Conservation (phyloP, 2,888 invertebrate species). For the Peribatodes rhomboidaria region DNA sequence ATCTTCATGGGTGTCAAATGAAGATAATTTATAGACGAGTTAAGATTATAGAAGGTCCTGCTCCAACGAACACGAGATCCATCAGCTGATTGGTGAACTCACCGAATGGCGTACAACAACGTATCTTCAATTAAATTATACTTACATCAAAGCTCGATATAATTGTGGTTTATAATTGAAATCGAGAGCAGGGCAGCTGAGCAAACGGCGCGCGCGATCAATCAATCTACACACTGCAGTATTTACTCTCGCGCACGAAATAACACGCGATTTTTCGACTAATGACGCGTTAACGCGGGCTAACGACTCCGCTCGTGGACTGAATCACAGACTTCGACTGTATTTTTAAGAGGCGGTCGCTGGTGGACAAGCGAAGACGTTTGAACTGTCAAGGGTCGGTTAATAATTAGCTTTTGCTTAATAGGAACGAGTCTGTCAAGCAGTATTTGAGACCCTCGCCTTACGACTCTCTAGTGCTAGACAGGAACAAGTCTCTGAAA, state of each 20-base stretch:
- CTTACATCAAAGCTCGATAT: constrained; percentile 14
- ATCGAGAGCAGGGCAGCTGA: constrained; percentile 30
- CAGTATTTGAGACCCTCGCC: too few relatives aligned
- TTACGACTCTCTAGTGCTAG: not conserved
- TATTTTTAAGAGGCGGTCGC: not conserved
- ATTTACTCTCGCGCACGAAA: constrained; percentile 27
- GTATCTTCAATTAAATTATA: not conserved
- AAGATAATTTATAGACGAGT: too few relatives aligned
- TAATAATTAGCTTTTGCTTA: too few relatives aligned
- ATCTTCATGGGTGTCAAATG: too few relatives aligned
- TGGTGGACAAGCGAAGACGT: too few relatives aligned
- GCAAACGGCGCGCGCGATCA: constrained; percentile 27
- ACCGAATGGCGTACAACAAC: too few relatives aligned
- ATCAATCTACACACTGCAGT: constrained; percentile 28
- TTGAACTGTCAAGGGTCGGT: too few relatives aligned
- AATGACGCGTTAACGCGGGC: constrained; percentile 32
- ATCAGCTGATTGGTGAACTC: too few relatives aligned
- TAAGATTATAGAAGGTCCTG: too few relatives aligned
- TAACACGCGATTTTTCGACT: constrained; percentile 28
- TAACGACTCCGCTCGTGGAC: not conserved
- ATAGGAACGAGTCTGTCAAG: too few relatives aligned
- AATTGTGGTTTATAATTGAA: constrained; percentile 34
- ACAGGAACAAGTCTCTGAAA: not conserved
- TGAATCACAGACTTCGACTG: not conserved
- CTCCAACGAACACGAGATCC: too few relatives aligned